Percentiles rank a stretch among this genome's conserved stretches.
These are phyloP conservation scores for Sebastes dallii DNA, from an alignment of 2,797 vertebrate species.

Conservation along the genomic window DNA sequence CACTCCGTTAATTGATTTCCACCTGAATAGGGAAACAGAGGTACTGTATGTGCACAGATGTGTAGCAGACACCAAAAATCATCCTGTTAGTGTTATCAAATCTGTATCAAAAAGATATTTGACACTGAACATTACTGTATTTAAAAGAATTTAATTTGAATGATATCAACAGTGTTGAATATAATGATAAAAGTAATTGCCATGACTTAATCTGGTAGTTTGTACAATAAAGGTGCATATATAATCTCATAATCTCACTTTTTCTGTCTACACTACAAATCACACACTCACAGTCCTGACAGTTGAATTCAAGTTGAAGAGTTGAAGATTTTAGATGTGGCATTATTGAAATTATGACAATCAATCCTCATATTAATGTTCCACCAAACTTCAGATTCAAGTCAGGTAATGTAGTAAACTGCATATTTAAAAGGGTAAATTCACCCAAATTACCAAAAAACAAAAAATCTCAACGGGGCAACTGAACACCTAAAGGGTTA, in stretches of 20 bases:
- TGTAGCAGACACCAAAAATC: neutral
- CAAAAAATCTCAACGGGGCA: too few relatives aligned
- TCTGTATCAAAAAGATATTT: conserved; percentile 27
- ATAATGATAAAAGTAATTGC: neutral
- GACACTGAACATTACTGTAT: neutral
- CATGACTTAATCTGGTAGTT: neutral
- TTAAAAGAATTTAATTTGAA: neutral
- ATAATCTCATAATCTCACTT: conserved; percentile 7
- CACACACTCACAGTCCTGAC: conserved; percentile 17
- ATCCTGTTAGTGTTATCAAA: conserved; percentile 1
- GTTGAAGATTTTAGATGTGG: neutral
- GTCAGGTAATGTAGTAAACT: neutral
- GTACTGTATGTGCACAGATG: neutral
- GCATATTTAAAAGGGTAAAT: conserved; percentile 9
- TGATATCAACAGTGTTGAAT: neutral
- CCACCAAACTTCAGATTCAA: neutral
- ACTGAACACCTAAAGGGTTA: too few relatives aligned
- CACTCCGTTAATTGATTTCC: neutral
- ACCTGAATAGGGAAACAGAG: neutral
- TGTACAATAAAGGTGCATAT: neutral
- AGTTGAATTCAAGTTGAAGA: neutral
- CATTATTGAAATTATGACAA: neutral
- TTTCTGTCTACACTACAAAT: neutral
- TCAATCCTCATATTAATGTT: neutral
- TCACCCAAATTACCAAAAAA: neutral